Evolutionary conservation across 2,888 invertebrate species (phyloP).

Genomic region (Dolichomitus sp.): DNA sequence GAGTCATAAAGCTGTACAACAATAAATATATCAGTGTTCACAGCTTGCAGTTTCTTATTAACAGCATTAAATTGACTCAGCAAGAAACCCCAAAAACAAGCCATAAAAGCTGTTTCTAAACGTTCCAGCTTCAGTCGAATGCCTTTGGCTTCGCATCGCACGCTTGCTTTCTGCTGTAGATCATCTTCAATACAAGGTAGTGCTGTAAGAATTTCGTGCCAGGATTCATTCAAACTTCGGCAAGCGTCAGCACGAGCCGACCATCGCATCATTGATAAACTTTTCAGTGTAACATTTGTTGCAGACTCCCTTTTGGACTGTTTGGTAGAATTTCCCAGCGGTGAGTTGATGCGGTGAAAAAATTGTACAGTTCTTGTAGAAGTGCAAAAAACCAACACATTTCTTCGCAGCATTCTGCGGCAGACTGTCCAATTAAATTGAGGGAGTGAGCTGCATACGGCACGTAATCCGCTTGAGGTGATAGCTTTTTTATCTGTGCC

Average conservation of each 20-base stretch:
- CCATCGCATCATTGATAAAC: conserved; percentile 56
- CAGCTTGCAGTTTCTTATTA: no score
- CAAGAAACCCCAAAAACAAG: conserved; percentile 53
- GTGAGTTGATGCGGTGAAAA: conserved; percentile 29
- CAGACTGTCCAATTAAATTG: conserved; percentile 50
- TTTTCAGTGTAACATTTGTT: no score
- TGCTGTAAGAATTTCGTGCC: conserved; percentile 50
- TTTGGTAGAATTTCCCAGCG: no score
- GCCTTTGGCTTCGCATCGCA: conserved; percentile 57
- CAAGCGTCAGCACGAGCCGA: conserved; percentile 60
- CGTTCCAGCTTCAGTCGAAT: conserved; percentile 56
- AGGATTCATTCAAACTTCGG: conserved; percentile 56
- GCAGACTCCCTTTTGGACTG: no score
- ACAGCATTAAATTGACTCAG: conserved; percentile 49
- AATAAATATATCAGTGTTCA: no score
- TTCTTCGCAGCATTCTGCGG: conserved; percentile 54
- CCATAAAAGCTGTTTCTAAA: conserved; percentile 62
- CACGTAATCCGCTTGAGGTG: conserved; percentile 33
- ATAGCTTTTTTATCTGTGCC: conserved; percentile 35
- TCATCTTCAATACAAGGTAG: conserved; percentile 50
- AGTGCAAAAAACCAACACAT: conserved; percentile 51
- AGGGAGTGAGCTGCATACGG: conserved; percentile 59
- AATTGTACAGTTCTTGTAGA: conserved; percentile 48
- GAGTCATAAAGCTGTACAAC: no score
- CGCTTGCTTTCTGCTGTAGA: conserved; percentile 51